These are phyloP conservation scores for Phyllostomus discolor DNA, from an alignment of 2,113 vertebrate species.

Conservation along the genomic window DNA sequence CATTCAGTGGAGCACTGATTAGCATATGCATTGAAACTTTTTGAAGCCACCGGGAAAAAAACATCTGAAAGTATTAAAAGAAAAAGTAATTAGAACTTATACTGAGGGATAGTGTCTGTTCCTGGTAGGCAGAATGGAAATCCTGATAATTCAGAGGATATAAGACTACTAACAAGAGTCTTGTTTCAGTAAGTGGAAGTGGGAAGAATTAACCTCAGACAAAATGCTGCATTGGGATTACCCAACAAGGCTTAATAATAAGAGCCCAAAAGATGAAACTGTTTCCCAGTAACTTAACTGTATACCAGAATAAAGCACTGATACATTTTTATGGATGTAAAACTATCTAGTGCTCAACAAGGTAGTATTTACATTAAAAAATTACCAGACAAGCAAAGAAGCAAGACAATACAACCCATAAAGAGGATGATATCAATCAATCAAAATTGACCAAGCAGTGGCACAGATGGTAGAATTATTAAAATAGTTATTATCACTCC, in stretches of 20 bases:
- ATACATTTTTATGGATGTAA: not conserved
- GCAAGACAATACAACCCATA: not conserved
- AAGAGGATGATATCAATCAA: not conserved
- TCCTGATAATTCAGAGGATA: not conserved
- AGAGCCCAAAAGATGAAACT: not conserved
- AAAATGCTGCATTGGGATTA: not conserved
- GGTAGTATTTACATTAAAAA: not conserved
- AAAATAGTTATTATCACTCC: not conserved
- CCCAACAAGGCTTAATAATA: not conserved
- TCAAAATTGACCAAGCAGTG: not conserved
- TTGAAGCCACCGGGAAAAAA: not conserved
- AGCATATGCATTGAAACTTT: not conserved
- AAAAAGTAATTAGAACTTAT: not conserved
- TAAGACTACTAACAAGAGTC: not conserved
- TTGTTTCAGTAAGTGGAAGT: not conserved
- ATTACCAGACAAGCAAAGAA: not conserved
- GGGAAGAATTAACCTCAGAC: not conserved
- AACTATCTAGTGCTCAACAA: not conserved
- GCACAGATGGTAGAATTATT: not conserved
- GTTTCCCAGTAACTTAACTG: not conserved
- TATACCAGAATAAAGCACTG: not conserved
- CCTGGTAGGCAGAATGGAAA: not conserved
- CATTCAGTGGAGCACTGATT: not conserved
- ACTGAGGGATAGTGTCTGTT: not conserved
- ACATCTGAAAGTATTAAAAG: not conserved